Evolutionary conservation across 92 coral and sea anemone species (phyloP).

Genomic region (Virgularia gustaviana): DNA sequence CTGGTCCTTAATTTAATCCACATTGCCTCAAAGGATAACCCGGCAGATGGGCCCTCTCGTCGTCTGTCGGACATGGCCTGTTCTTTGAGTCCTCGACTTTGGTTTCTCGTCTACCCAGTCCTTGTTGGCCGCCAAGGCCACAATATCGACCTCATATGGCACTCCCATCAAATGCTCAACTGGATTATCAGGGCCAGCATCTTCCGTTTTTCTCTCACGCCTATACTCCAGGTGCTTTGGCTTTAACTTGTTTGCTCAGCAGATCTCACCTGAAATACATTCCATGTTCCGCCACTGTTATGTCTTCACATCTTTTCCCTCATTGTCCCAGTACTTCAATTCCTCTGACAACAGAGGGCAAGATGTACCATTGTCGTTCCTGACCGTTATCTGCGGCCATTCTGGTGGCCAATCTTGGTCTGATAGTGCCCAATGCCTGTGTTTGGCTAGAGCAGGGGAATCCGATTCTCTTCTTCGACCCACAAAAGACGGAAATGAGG

Average conservation of each 20-base stretch:
- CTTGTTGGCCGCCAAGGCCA: slow-evolving; percentile 9
- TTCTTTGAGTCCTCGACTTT: slow-evolving; percentile 30
- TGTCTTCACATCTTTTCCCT: slow-evolving; percentile 41
- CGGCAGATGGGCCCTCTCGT: slow-evolving; percentile 27
- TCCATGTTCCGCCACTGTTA: not conserved
- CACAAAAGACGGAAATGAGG: slow-evolving; percentile 32
- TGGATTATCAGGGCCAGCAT: not conserved
- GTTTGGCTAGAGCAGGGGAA: slow-evolving; percentile 2
- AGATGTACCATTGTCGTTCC: slow-evolving; percentile 27
- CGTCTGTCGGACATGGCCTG: not conserved
- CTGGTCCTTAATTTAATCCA: not conserved
- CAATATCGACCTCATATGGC: slow-evolving; percentile 50
- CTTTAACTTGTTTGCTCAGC: slow-evolving; percentile 19
- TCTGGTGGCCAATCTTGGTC: slow-evolving; percentile 38
- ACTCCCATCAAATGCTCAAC: slow-evolving; percentile 7
- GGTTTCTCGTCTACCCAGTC: slow-evolving; percentile 5
- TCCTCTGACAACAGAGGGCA: slow-evolving; percentile 2
- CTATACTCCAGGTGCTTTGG: slow-evolving; percentile 15
- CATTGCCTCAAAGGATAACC: slow-evolving; percentile 7
- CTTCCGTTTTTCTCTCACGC: slow-evolving; percentile 25
- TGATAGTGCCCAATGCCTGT: not conserved
- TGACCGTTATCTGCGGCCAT: slow-evolving; percentile 8
- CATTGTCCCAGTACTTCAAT: slow-evolving; percentile 35
- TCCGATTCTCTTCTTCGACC: slow-evolving; percentile 36
- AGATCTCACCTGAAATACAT: not conserved